Base-by-base conservation (phyloP, 2,113 vertebrate genomes). In the Procavia capensis region DNA sequence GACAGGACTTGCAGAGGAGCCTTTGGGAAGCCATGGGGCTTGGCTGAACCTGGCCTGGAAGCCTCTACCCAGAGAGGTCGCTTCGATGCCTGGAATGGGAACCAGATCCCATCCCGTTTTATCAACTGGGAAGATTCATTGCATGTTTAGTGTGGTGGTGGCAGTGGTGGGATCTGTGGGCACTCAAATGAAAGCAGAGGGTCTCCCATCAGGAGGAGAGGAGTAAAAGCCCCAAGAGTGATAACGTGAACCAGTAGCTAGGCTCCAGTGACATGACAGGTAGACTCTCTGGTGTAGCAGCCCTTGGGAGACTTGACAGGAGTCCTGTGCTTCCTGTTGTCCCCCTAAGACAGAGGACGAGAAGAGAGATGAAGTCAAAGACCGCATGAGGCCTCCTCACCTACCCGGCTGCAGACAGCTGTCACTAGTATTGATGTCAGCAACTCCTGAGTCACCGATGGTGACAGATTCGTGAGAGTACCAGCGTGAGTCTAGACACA, bases 61-160 rank as follows among this genome's bases (percentile, higher is more conserved):
- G 78, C 25, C 43, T 76, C 76, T 6, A 25, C 57, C 70, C 4
- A n/a, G 66, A 66, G 66, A 50, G 45, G 14, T 29, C 16, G 50
- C 76, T 36, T 20, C 1, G 7, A 2, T 27, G 36, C 3, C 1
- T 66, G 20, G 4, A 27, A 4, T n/a, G 6, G 6, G 47, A 70
- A 36, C 22, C 6, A 11, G 36, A 25, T 57, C 63, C 54, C 25
- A 13, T 57, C 85, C 54, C 16, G 9, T 29, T 59, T 78, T 1
- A 1, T 9, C 7, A 4, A 54, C 54, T 10, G 59, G 47, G 36
- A 47, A 54, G 63, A 47, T 14, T 68, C 34, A 19, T 63, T 0
- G 14, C 4, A 36, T 11, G 3, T 19, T 2, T 0, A 1, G 4
- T 34, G 41, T 25, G 24, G 5, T 34, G 22, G 20, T 17, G 14